A percentile compares a stretch with the other conserved stretches of the same genome.
phyloP scores from a whole-genome alignment of 2,888 invertebrate genomes.

The Lobophora halterata region DNA sequence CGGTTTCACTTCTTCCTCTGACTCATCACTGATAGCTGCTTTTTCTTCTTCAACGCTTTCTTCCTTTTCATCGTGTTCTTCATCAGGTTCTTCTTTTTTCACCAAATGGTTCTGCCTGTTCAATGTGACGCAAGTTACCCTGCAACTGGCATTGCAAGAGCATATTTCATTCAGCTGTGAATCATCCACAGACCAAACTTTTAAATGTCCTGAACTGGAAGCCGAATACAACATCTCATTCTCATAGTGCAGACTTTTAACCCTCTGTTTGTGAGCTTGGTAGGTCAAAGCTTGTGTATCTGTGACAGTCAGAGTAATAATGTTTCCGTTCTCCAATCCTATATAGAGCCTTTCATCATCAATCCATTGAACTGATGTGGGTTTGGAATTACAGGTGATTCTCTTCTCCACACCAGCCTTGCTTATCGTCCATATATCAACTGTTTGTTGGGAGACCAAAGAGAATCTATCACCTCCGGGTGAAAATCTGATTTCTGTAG shows the following conservation, averaged over 20 bases:
- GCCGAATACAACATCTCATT: slow-evolving; percentile 84
- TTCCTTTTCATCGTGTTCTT: slow-evolving; percentile 33
- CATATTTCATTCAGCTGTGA: slow-evolving; percentile 76
- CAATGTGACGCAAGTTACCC: slow-evolving; percentile 87
- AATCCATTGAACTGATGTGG: slow-evolving; percentile 86
- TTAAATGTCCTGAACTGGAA: slow-evolving; percentile 90
- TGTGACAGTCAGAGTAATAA: slow-evolving; percentile 81
- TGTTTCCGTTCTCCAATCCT: slow-evolving; percentile 88
- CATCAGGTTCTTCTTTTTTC: slow-evolving; percentile 61
- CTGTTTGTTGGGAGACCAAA: slow-evolving; percentile 84
- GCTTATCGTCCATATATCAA: slow-evolving; percentile 91
- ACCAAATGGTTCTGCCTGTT: slow-evolving; percentile 69
- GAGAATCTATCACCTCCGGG: slow-evolving; percentile 89
- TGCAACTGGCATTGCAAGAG: slow-evolving; percentile 83
- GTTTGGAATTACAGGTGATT: slow-evolving; percentile 84
- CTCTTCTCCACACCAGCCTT: slow-evolving; percentile 86
- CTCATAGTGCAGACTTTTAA: slow-evolving; percentile 83
- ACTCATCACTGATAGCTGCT: slow-evolving; percentile 38
- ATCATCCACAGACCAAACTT: slow-evolving; percentile 82
- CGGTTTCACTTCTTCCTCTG: slow-evolving; percentile 36
- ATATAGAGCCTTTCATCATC: slow-evolving; percentile 82
- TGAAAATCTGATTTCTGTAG: slow-evolving; percentile 85
- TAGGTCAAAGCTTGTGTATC: slow-evolving; percentile 69
- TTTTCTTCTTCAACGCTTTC: slow-evolving; percentile 32
- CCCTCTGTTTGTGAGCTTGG: slow-evolving; percentile 83